These are phyloP conservation scores for Scomber colias DNA, from an alignment of 2,113 vertebrate genomes.

Conservation along the genomic window DNA sequence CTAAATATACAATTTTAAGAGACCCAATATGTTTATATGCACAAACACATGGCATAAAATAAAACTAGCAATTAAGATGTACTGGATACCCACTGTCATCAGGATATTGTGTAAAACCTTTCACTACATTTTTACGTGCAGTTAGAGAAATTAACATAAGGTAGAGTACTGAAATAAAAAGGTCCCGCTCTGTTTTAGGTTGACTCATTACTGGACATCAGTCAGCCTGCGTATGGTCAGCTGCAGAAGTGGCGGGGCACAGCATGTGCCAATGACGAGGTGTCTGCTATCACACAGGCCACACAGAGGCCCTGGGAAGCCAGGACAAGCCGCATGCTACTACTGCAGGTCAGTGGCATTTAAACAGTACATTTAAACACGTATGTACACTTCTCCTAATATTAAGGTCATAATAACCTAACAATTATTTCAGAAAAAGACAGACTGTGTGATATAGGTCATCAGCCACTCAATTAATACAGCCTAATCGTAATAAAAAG, in stretches of 20 bases:
- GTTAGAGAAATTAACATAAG: not conserved
- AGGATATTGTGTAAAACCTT: not conserved
- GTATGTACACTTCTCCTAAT: not conserved
- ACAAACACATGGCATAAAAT: not conserved
- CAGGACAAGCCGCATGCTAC: conserved; percentile 91
- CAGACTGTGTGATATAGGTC: not conserved
- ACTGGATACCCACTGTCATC: not conserved
- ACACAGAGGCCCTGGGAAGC: conserved; percentile 92
- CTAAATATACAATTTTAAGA: not conserved
- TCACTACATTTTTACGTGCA: not conserved
- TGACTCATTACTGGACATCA: conserved; percentile 94
- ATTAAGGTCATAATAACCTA: not conserved
- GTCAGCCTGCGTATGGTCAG: conserved; percentile 93
- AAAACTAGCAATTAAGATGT: conserved; percentile 1
- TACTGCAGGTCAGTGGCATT: conserved; percentile 87
- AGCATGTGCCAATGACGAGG: conserved; percentile 89
- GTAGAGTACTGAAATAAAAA: not conserved
- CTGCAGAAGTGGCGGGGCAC: conserved; percentile 90
- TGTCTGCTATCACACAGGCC: conserved; percentile 88
- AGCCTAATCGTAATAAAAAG: not conserved
- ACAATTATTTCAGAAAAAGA: not conserved
- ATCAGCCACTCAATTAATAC: not conserved
- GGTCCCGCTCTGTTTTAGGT: conserved; percentile 63
- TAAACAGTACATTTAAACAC: not conserved
- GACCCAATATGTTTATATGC: not conserved